Evolutionary conservation across 2,888 invertebrate genomes (phyloP).

Genomic region (Mythimna ferrago): DNA sequence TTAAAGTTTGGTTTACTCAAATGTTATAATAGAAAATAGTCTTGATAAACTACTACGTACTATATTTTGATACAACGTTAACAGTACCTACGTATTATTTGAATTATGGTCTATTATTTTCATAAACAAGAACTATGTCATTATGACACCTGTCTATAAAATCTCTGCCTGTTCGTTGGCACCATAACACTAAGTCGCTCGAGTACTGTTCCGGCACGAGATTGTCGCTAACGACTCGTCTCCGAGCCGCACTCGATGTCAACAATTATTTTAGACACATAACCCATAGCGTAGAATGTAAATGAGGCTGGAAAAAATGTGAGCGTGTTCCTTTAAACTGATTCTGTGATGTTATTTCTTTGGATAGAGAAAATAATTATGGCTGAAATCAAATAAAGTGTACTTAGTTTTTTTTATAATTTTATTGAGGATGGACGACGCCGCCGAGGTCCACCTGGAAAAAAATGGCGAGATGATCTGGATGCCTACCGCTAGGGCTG

Average conservation of each 20-base stretch:
- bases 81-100: too few relatives aligned
- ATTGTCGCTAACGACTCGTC: conserved; percentile 20
- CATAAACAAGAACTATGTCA: not conserved
- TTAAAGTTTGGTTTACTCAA: too few relatives aligned
- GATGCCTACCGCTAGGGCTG: too few relatives aligned
- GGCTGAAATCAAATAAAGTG: too few relatives aligned
- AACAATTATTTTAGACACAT: conserved; percentile 36
- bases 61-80: too few relatives aligned
- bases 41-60: too few relatives aligned
- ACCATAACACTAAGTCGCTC: not conserved
- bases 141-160: not conserved
- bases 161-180: not conserved
- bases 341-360: not conserved
- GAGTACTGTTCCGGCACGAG: not conserved
- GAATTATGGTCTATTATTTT: not conserved
- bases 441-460: too few relatives aligned
- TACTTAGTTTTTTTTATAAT: too few relatives aligned
- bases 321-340: not conserved
- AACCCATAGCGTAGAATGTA: conserved; percentile 3
- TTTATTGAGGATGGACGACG: too few relatives aligned
- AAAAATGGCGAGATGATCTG: too few relatives aligned
- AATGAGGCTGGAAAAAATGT: conserved; percentile 6
- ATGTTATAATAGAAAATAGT: too few relatives aligned
- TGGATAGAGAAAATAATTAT: too few relatives aligned
- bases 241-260: conserved; percentile 1